Conservation (phyloP, 2,113 vertebrate species). For the Lycocorax pyrrhopterus region DNA sequence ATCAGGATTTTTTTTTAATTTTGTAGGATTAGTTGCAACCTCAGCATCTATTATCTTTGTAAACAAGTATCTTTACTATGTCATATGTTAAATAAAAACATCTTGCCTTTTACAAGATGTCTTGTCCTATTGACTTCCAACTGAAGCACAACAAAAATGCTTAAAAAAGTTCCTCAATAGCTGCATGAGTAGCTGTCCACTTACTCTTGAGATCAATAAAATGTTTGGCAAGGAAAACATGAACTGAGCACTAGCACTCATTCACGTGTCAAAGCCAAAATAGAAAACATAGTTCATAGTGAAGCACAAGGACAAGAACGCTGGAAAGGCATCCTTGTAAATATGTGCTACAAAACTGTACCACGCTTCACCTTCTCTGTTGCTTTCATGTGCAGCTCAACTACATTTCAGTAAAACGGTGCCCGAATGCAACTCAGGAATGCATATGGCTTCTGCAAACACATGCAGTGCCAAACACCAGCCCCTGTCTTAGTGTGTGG, state of each 20-base stretch:
- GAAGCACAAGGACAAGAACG: conserved; percentile 32
- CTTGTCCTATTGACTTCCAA: neutral
- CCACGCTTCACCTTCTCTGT: neutral
- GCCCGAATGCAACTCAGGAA: conserved; percentile 20
- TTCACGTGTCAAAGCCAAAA: conserved; percentile 53
- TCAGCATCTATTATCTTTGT: neutral
- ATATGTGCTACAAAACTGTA: neutral
- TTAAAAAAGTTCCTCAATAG: neutral
- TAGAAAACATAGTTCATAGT: conserved; percentile 25
- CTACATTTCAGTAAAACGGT: neutral
- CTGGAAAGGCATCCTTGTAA: conserved; percentile 22
- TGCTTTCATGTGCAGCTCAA: conserved; percentile 30
- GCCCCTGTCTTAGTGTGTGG: neutral
- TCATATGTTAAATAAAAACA: neutral
- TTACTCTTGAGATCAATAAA: conserved; percentile 31
- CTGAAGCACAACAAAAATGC: conserved; percentile 18
- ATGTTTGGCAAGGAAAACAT: conserved; percentile 30
- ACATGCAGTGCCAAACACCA: conserved; percentile 9
- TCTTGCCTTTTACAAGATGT: conserved; percentile 22
- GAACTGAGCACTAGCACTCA: neutral
- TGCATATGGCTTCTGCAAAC: neutral
- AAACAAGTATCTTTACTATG: neutral
- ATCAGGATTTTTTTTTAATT: neutral
- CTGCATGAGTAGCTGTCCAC: neutral
- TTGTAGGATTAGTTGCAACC: neutral